A percentile compares a stretch with the other conserved stretches of the same genome.
Conservation (phyloP, 2,113 vertebrate species). For the Siphamia tubifer region DNA sequence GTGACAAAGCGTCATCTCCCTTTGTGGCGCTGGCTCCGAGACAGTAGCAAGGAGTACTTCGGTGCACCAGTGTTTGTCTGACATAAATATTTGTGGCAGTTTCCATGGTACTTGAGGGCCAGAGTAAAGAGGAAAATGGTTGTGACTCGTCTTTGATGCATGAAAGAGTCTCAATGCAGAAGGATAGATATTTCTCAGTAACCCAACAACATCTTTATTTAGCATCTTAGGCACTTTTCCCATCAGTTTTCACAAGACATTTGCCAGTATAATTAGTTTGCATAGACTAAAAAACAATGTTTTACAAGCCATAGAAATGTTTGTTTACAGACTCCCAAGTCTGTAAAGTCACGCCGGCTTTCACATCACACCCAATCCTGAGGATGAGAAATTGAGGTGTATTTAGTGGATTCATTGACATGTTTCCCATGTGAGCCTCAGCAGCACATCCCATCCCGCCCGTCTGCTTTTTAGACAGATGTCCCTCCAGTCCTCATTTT, state of each 20-base stretch:
- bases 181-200: slow-evolving; percentile 76
- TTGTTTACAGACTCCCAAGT: slow-evolving; percentile 40
- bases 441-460: slow-evolving; percentile 56
- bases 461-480: slow-evolving; percentile 52
- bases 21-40: slow-evolving; percentile 75
- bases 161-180: slow-evolving; percentile 74
- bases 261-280: neutral
- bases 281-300: neutral
- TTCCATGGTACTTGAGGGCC: slow-evolving; percentile 81
- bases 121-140: slow-evolving; percentile 57
- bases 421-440: slow-evolving; percentile 63
- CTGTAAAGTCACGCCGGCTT: slow-evolving; percentile 37
- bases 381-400: slow-evolving; percentile 55
- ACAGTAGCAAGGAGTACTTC: slow-evolving; percentile 64
- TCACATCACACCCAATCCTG: slow-evolving; percentile 64
- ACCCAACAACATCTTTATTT: slow-evolving; percentile 26
- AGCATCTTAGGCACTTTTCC: slow-evolving; percentile 31
- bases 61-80: slow-evolving; percentile 72
- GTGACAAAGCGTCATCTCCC: slow-evolving; percentile 76
- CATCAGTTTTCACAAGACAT: slow-evolving; percentile 18
- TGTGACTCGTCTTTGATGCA: slow-evolving; percentile 73
- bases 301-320: slow-evolving; percentile 13
- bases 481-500: slow-evolving; percentile 39
- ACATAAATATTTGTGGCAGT: slow-evolving; percentile 85
- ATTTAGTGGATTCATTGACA: slow-evolving; percentile 55